Evolutionary conservation across 2,797 vertebrate species (phyloP).

Genomic region (Coregonus sp.): DNA sequence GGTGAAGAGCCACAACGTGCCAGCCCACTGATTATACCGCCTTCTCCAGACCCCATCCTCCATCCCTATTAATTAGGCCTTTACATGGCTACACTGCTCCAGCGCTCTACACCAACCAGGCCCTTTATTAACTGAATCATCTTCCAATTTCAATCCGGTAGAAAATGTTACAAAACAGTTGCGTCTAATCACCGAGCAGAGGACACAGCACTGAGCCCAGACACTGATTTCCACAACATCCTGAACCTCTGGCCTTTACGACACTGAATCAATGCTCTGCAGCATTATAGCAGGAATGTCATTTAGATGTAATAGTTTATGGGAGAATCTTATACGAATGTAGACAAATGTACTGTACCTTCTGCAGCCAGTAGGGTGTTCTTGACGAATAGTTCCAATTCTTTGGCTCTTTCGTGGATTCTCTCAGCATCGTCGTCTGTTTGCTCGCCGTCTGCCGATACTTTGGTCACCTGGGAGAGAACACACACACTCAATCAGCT

Average conservation of each 20-base stretch:
- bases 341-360: constrained; percentile 74
- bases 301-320: not conserved
- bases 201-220: not conserved
- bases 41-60: not conserved
- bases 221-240: not conserved
- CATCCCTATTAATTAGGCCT: not conserved
- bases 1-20: not conserved
- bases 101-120: not conserved
- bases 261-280: not conserved
- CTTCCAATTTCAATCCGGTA: not conserved
- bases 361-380: constrained; percentile 84
- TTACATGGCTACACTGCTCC: not conserved
- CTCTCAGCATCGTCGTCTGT: constrained; percentile 91
- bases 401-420: constrained; percentile 85
- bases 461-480: constrained; percentile 86
- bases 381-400: constrained; percentile 84
- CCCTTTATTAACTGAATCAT: not conserved
- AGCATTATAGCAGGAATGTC: not conserved
- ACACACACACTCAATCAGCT: constrained; percentile 15
- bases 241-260: not conserved
- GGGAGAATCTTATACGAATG: not conserved
- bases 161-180: not conserved
- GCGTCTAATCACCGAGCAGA: not conserved
- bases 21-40: not conserved
- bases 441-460: constrained; percentile 94